Conservation (phyloP, 1,140 invertebrate species). For the Drosophila punjabiensis region DNA sequence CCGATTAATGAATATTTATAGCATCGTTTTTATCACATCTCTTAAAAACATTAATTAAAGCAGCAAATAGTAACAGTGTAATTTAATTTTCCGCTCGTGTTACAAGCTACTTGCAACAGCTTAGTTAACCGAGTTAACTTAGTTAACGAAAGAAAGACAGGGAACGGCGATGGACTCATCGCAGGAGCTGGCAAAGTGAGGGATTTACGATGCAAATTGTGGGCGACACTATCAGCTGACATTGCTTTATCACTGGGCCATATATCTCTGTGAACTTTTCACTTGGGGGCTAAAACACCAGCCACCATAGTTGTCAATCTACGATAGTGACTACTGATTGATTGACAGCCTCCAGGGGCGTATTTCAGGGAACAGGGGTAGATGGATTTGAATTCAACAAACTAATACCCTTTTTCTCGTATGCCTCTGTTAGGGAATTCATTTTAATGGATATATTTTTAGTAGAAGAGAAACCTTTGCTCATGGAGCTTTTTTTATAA, state of each 20-base stretch:
- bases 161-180: not conserved
- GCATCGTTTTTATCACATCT: not conserved
- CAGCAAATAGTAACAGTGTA: too few relatives aligned
- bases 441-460: too few relatives aligned
- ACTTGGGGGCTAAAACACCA: constrained; percentile 3
- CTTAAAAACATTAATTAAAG: not conserved
- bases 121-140: not conserved
- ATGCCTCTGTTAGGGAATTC: too few relatives aligned
- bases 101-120: not conserved
- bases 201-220: constrained; percentile 44
- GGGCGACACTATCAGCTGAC: constrained; percentile 55
- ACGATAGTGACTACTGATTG: constrained; percentile 36
- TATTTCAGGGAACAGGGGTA: not conserved
- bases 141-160: not conserved
- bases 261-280: constrained; percentile 31
- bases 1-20: not conserved
- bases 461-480: too few relatives aligned
- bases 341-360: constrained; percentile 17
- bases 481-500: too few relatives aligned
- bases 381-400: too few relatives aligned
- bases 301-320: constrained; percentile 18
- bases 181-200: constrained; percentile 10
- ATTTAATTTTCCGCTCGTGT: not conserved
- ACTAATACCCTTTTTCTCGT: too few relatives aligned
- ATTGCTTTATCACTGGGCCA: constrained; percentile 39